A percentile compares a stretch with the other conserved stretches of the same genome.
These are phyloP conservation scores for Cottoperca gobio DNA, from an alignment of 2,797 vertebrate genomes.

Conservation along the genomic window DNA sequence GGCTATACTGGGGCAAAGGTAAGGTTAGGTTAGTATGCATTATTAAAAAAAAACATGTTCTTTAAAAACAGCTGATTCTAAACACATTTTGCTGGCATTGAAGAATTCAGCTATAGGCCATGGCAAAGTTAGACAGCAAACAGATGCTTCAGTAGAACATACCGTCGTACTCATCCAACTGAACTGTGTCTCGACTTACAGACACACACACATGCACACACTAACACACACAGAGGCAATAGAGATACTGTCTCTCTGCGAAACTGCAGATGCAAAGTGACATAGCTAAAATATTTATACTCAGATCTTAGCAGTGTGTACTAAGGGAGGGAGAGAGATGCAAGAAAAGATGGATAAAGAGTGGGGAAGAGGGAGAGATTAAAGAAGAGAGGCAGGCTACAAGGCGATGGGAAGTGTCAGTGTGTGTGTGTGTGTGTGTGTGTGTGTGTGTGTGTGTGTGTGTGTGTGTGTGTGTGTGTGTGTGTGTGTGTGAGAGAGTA, in stretches of 20 bases:
- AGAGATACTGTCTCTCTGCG: constrained; percentile 54
- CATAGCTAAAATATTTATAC: constrained; percentile 80
- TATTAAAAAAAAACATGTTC: background rate
- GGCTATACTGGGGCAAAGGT: background rate
- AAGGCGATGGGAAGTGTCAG: constrained; percentile 34
- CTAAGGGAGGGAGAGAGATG: constrained; percentile 33
- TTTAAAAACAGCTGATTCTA: background rate
- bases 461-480: constrained; percentile 1
- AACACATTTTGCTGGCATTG: background rate
- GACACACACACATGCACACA: constrained; percentile 14
- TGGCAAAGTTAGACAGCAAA: constrained; percentile 39
- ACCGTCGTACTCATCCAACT: constrained; percentile 29
- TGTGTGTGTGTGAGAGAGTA: constrained; percentile 1
- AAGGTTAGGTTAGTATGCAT: background rate
- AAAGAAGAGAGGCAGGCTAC: constrained; percentile 27
- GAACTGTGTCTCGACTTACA: constrained; percentile 28
- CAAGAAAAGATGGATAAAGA: constrained; percentile 36
- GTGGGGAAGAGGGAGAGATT: constrained; percentile 20
- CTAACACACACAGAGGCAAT: constrained; percentile 24
- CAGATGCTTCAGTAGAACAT: constrained; percentile 55
- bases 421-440: constrained; percentile 27
- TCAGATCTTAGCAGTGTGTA: constrained; percentile 66
- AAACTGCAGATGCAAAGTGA: constrained; percentile 69
- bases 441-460: constrained; percentile 15
- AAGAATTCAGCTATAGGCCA: constrained; percentile 28